Conservation (phyloP, 2,113 vertebrate species). For the Dicentrarchus labrax region DNA sequence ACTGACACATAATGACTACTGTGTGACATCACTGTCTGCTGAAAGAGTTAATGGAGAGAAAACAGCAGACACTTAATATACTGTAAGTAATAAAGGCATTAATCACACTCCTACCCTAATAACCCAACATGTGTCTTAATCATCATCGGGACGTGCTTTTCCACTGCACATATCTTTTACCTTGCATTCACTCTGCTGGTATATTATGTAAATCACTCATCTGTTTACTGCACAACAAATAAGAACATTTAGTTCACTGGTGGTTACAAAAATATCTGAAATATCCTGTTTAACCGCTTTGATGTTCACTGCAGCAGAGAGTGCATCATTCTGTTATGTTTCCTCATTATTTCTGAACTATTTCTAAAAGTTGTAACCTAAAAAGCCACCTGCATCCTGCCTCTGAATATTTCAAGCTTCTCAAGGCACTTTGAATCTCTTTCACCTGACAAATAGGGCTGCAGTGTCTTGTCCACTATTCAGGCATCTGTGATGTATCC, state of each 20-base stretch:
- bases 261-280: slow-evolving; percentile 23
- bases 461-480: background rate
- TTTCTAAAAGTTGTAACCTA: background rate
- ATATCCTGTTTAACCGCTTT: slow-evolving; percentile 25
- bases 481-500: background rate
- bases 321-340: background rate
- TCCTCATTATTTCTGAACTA: slow-evolving; percentile 22
- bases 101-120: background rate
- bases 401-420: background rate
- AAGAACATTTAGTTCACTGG: slow-evolving; percentile 18
- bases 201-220: slow-evolving; percentile 35
- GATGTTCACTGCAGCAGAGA: slow-evolving; percentile 34
- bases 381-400: background rate
- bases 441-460: background rate
- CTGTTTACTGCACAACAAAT: slow-evolving; percentile 26
- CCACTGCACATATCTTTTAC: background rate
- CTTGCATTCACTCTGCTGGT: background rate
- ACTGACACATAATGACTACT: too few relatives aligned
- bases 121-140: background rate
- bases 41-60: too few relatives aligned
- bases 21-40: too few relatives aligned
- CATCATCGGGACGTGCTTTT: background rate
- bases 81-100: background rate
- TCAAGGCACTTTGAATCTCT: background rate
- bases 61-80: too few relatives aligned